These are phyloP conservation scores for Eumaeus atala DNA, from an alignment of 1,140 invertebrate species.

Conservation along the genomic window DNA sequence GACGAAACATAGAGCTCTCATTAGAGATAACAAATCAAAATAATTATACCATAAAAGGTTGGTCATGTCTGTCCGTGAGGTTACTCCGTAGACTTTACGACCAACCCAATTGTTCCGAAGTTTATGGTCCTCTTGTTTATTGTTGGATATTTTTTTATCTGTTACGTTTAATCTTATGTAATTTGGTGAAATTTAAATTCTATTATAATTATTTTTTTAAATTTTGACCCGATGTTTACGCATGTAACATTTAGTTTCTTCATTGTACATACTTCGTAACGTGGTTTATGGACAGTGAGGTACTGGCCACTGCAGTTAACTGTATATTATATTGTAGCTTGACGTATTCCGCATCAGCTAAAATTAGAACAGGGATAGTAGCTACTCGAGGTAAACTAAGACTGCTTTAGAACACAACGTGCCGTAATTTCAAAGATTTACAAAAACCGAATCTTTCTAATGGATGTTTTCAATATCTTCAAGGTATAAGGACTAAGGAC, in stretches of 20 bases:
- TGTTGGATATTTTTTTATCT: slow-evolving; percentile 16
- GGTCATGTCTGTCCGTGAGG: slow-evolving; percentile 44
- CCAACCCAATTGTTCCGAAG: slow-evolving; percentile 52
- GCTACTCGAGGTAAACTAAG: too few relatives aligned
- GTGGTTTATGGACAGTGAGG: too few relatives aligned
- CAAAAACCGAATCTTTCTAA: too few relatives aligned
- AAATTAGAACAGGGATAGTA: too few relatives aligned
- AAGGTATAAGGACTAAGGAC: too few relatives aligned
- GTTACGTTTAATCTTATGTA: slow-evolving; percentile 11
- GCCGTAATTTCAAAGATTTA: too few relatives aligned
- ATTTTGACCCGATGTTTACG: background rate
- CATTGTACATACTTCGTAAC: too few relatives aligned
- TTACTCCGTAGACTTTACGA: slow-evolving; percentile 50
- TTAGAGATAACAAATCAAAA: slow-evolving; percentile 63
- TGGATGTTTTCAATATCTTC: too few relatives aligned
- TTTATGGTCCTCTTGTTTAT: slow-evolving; percentile 37
- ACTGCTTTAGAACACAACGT: too few relatives aligned
- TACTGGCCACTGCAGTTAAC: too few relatives aligned
- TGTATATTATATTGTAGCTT: too few relatives aligned
- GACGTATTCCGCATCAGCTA: too few relatives aligned
- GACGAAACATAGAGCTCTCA: slow-evolving; percentile 43
- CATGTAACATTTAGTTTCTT: background rate
- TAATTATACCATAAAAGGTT: slow-evolving; percentile 57
- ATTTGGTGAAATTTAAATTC: slow-evolving; percentile 9
- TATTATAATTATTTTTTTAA: slow-evolving; percentile 4